phyloP scores from a whole-genome alignment of 2,888 invertebrate genomes.

The Nemurella pictetii region DNA sequence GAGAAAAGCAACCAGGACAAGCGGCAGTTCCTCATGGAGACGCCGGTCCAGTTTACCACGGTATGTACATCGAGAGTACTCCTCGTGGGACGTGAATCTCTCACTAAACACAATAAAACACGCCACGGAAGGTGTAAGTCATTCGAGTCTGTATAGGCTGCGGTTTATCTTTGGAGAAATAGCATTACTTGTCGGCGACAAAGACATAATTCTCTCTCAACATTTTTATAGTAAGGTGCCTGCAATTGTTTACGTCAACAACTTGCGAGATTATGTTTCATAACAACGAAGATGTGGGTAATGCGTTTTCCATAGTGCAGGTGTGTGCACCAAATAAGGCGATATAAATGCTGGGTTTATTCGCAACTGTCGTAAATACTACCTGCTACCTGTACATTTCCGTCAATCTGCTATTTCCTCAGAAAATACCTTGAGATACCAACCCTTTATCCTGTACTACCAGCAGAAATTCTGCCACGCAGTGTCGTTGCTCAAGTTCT shows the following conservation, averaged over 20 bases:
- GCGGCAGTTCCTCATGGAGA: conserved; percentile 58
- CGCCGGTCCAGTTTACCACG: conserved; percentile 58
- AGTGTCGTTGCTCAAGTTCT: too few species aligned
- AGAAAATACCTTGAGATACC: not conserved
- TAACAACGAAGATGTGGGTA: not conserved
- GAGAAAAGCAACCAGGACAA: conserved; percentile 43
- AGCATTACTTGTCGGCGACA: not conserved
- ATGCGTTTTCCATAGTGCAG: not conserved
- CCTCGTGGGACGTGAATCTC: too few species aligned
- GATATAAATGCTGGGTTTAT: not conserved
- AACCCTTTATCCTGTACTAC: not conserved
- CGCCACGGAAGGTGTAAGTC: not conserved
- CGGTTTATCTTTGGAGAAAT: not conserved
- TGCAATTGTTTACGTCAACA: not conserved
- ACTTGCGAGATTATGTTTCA: not conserved
- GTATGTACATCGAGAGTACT: conserved; percentile 47
- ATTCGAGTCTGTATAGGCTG: not conserved
- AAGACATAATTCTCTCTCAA: not conserved
- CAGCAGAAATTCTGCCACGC: not conserved
- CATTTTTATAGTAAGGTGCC: not conserved
- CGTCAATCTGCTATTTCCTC: not conserved
- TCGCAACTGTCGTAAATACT: not conserved
- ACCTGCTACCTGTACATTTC: not conserved
- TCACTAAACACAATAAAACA: too few species aligned
- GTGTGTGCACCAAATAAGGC: not conserved